Conservation (phyloP, 2,888 invertebrate genomes). For the Hyalella azteca region DNA sequence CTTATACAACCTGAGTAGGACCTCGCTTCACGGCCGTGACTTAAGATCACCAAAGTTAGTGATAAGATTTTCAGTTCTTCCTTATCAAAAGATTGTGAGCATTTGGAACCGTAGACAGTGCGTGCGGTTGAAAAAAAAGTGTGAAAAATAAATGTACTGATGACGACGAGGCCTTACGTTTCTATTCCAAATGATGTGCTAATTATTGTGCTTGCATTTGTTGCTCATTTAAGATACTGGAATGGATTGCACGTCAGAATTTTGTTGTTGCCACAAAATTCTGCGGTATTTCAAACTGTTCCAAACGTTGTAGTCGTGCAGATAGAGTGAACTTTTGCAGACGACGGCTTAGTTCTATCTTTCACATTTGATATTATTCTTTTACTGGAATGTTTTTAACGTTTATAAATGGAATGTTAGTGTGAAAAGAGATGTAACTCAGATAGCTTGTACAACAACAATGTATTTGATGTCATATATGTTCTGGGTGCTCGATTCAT, state of each 20-base stretch:
- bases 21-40: not conserved
- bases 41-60: constrained; percentile 9
- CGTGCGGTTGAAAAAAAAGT: not conserved
- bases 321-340: not conserved
- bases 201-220: not conserved
- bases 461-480: not conserved
- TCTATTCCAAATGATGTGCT: constrained; percentile 13
- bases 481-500: not conserved
- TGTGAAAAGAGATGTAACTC: not conserved
- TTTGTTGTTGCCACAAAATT: not conserved
- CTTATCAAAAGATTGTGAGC: not conserved
- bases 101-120: not conserved
- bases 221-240: not conserved
- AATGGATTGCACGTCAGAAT: not conserved
- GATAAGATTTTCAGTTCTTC: not conserved
- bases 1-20: not conserved
- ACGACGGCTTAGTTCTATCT: not conserved
- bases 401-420: not conserved
- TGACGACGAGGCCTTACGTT: not conserved
- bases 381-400: not conserved
- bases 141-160: not conserved
- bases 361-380: not conserved
- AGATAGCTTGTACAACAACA: not conserved
- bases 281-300: not conserved
- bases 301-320: not conserved